These are phyloP conservation scores for Acipenser transmontanus DNA, from an alignment of 2,797 vertebrate genomes.

Conservation along the genomic window DNA sequence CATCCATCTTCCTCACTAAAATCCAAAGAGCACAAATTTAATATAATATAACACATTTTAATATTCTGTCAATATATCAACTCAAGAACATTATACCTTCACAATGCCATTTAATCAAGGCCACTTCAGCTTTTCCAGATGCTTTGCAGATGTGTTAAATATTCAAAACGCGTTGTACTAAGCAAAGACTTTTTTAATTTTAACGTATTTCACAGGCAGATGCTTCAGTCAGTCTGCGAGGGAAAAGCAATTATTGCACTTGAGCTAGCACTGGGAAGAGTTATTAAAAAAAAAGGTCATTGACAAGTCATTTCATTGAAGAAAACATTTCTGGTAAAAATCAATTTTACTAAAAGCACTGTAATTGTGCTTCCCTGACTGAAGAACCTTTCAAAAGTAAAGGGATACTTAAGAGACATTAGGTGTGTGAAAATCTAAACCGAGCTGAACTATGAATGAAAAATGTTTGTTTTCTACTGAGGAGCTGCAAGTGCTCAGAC, in stretches of 20 bases:
- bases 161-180: slow-evolving; percentile 44
- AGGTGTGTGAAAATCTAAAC: slow-evolving; percentile 29
- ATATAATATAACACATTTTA: too few relatives aligned
- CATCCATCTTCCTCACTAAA: too few relatives aligned
- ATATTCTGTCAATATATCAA: too few relatives aligned
- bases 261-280: slow-evolving; percentile 35
- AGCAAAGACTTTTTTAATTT: slow-evolving; percentile 45
- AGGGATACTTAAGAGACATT: slow-evolving; percentile 27
- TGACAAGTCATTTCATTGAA: slow-evolving; percentile 31
- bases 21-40: too few relatives aligned
- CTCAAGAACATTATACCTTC: not conserved
- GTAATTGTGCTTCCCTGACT: slow-evolving; percentile 40
- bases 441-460: slow-evolving; percentile 6
- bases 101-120: not conserved
- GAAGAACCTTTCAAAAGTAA: slow-evolving; percentile 45
- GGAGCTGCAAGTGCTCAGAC: not conserved
- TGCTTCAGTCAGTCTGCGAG: slow-evolving; percentile 39
- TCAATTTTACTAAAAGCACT: slow-evolving; percentile 57
- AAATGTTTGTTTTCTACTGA: not conserved
- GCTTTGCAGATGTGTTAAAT: slow-evolving; percentile 18
- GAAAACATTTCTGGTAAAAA: slow-evolving; percentile 35
- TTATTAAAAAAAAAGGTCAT: slow-evolving; percentile 26
- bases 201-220: slow-evolving; percentile 47
- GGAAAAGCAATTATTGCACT: slow-evolving; percentile 50
- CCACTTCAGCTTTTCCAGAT: not conserved